Conservation (phyloP, 2,797 vertebrate species). For the Coregonus sp. region DNA sequence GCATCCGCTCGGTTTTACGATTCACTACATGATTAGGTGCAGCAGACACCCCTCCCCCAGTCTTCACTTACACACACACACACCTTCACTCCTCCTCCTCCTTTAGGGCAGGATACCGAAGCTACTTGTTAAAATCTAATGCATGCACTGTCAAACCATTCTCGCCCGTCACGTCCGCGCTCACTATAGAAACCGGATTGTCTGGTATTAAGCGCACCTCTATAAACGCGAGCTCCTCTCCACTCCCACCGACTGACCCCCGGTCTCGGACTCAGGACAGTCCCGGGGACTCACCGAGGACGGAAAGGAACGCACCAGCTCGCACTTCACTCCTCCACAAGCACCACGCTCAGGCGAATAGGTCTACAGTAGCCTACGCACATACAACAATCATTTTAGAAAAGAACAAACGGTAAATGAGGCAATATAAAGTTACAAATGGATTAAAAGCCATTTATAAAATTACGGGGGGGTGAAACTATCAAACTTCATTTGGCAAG, state of each 20-base stretch:
- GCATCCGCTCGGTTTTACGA: slow-evolving; percentile 26
- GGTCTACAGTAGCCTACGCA: not conserved
- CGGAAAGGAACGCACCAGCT: not conserved
- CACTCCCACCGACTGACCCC: slow-evolving; percentile 51
- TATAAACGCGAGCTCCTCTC: slow-evolving; percentile 62
- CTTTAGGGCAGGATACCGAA: slow-evolving; percentile 79
- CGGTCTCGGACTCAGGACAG: slow-evolving; percentile 57
- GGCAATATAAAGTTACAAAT: not conserved
- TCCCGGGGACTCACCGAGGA: not conserved
- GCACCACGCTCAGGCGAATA: not conserved
- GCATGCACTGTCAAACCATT: slow-evolving; percentile 84
- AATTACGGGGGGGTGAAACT: not conserved
- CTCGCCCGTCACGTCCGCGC: slow-evolving; percentile 85
- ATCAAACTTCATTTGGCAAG: not conserved
- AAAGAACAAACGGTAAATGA: not conserved
- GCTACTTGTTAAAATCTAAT: slow-evolving; percentile 82
- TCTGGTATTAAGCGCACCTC: slow-evolving; percentile 81
- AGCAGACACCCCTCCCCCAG: slow-evolving; percentile 14
- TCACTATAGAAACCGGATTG: slow-evolving; percentile 86
- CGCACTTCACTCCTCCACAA: not conserved
- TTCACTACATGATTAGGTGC: slow-evolving; percentile 18
- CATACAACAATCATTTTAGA: not conserved
- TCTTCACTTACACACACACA: slow-evolving; percentile 9
- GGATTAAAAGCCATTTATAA: not conserved
- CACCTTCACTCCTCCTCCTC: slow-evolving; percentile 46